Evolutionary conservation across 2,113 vertebrate genomes (phyloP).

Genomic region (Phrynosoma platyrhinos): DNA sequence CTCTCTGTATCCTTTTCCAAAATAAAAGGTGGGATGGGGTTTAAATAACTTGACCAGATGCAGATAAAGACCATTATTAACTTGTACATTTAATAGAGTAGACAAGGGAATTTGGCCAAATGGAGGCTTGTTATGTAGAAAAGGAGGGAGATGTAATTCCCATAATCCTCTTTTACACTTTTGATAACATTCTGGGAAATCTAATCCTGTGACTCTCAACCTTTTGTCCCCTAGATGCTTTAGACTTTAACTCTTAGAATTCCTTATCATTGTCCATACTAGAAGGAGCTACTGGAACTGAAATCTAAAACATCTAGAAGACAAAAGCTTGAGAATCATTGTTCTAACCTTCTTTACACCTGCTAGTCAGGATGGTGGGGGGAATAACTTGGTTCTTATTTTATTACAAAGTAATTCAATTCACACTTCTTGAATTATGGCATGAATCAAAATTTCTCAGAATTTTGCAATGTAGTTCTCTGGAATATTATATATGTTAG

Average conservation of each 20-base stretch:
- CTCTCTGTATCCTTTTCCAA: constrained; percentile 23
- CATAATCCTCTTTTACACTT: too few species aligned
- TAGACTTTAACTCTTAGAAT: not conserved
- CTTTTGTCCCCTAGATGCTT: not conserved
- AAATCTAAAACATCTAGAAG: too few species aligned
- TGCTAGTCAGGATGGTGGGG: not conserved
- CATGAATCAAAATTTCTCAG: too few species aligned
- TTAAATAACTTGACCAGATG: not conserved
- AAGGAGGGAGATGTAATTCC: not conserved
- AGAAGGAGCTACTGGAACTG: too few species aligned
- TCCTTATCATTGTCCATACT: too few species aligned
- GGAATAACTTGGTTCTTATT: too few species aligned
- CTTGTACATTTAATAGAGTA: not conserved
- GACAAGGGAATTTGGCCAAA: not conserved
- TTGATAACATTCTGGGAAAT: not conserved
- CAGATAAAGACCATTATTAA: not conserved
- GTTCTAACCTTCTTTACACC: not conserved
- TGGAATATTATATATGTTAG: too few species aligned
- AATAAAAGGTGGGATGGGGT: not conserved
- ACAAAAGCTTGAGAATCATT: not conserved
- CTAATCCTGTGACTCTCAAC: not conserved
- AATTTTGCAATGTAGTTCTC: too few species aligned
- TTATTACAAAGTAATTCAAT: too few species aligned
- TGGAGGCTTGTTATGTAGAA: not conserved
- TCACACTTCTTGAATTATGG: too few species aligned